A percentile compares a stretch with the other conserved stretches of the same genome.
These are phyloP conservation scores for Oscarella lobularis DNA, from an alignment of 37 sponge, comb jelly and placozoan genomes.

Conservation along the genomic window DNA sequence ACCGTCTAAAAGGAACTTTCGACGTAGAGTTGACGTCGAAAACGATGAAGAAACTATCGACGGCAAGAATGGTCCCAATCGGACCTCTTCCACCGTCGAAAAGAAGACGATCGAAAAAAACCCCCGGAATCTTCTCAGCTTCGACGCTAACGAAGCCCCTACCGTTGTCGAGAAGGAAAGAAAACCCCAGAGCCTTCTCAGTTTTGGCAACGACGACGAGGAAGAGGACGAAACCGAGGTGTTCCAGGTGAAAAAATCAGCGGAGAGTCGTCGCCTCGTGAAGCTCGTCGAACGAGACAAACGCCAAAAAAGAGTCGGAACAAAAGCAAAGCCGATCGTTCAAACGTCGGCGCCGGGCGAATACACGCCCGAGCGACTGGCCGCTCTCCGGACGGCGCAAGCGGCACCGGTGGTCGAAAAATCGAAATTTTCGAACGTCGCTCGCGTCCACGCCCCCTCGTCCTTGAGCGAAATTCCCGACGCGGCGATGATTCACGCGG, in stretches of 20 bases:
- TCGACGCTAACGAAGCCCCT: too few species aligned
- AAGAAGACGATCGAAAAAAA: too few species aligned
- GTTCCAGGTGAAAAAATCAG: constrained; percentile 41
- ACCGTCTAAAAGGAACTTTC: too few species aligned
- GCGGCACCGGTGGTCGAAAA: not conserved
- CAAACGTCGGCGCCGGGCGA: not conserved
- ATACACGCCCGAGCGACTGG: not conserved
- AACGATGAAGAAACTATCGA: too few species aligned
- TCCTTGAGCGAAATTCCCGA: constrained; percentile 54
- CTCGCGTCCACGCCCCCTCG: not conserved
- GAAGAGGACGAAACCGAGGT: constrained; percentile 26
- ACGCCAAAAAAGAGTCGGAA: not conserved
- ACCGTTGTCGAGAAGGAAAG: too few species aligned
- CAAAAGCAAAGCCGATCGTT: not conserved
- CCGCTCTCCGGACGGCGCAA: not conserved
- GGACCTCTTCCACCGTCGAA: too few species aligned
- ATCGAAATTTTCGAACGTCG: not conserved
- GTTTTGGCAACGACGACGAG: constrained; percentile 38
- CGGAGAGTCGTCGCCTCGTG: not conserved
- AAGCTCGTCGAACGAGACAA: not conserved
- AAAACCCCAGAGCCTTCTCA: constrained; percentile 29
- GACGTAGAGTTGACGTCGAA: too few species aligned
- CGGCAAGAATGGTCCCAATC: too few species aligned
- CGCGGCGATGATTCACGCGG: constrained; percentile 64
- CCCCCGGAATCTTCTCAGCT: too few species aligned